Percentiles rank a stretch among this genome's conserved stretches.
These are phyloP conservation scores for Torymus tubicola DNA, from an alignment of 2,888 invertebrate species.

Conservation along the genomic window DNA sequence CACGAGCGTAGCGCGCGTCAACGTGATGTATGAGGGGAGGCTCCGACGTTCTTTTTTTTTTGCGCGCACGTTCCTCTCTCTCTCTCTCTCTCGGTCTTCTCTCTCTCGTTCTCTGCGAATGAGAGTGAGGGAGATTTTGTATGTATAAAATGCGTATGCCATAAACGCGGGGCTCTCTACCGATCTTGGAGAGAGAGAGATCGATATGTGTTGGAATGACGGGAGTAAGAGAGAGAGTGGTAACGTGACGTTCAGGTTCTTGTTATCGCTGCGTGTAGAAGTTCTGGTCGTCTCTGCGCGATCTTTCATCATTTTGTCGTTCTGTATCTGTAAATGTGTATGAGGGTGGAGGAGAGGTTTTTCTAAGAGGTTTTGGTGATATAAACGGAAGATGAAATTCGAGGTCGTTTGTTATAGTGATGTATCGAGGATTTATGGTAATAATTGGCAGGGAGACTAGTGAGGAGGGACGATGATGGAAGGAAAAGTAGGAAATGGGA, in stretches of 20 bases:
- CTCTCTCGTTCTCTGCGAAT: not conserved
- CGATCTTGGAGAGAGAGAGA: not conserved
- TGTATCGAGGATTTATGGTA: too few relatives aligned
- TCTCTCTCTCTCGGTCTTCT: constrained; percentile 31
- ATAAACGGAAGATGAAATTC: too few relatives aligned
- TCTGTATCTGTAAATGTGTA: not conserved
- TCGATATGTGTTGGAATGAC: constrained; percentile 8
- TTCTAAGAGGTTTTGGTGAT: too few relatives aligned
- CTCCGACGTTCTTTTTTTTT: constrained; percentile 58
- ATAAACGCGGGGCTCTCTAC: not conserved
- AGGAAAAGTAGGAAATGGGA: not conserved
- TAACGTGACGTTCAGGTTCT: not conserved
- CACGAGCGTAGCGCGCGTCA: constrained; percentile 66
- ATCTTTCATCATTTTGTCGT: constrained; percentile 17
- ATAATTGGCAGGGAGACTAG: too few relatives aligned
- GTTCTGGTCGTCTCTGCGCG: not conserved
- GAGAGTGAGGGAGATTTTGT: too few relatives aligned
- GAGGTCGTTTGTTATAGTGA: too few relatives aligned
- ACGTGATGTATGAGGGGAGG: constrained; percentile 70
- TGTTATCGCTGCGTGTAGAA: constrained; percentile 8
- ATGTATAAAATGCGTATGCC: not conserved
- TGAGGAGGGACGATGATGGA: too few relatives aligned
- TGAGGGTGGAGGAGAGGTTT: too few relatives aligned
- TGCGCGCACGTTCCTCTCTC: constrained; percentile 58
- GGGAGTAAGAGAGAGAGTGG: not conserved